phyloP scores from a whole-genome alignment of 2,888 invertebrate species.

The Drosophila macrospina region DNA sequence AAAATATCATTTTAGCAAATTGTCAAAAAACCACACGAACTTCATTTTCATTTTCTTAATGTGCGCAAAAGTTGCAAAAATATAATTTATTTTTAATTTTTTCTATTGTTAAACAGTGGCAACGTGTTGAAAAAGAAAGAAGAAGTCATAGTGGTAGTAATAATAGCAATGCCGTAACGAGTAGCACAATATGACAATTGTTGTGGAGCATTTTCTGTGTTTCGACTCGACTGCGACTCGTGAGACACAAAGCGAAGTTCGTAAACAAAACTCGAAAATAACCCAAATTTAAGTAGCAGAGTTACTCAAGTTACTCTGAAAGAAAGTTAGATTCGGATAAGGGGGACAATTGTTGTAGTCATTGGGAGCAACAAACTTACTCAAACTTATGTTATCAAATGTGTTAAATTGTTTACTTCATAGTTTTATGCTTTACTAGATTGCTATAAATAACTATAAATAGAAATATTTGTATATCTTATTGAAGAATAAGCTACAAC shows the following conservation, averaged over 20 bases:
- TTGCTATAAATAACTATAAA: too few relatives aligned
- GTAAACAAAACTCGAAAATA: constrained; percentile 20
- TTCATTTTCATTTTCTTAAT: constrained; percentile 55
- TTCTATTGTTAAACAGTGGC: constrained; percentile 45
- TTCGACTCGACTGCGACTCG: constrained; percentile 32
- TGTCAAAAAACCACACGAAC: constrained; percentile 30
- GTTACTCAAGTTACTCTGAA: constrained; percentile 21
- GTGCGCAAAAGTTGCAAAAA: constrained; percentile 47
- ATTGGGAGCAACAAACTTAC: constrained; percentile 11
- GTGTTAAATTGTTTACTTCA: neutral
- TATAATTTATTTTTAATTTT: constrained; percentile 18
- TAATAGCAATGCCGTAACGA: constrained; percentile 62
- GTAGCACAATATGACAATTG: constrained; percentile 73
- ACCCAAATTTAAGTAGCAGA: constrained; percentile 26
- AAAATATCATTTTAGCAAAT: constrained; percentile 45
- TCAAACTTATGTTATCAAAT: constrained; percentile 13
- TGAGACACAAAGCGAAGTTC: constrained; percentile 51
- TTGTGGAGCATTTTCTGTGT: constrained; percentile 46
- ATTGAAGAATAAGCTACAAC: too few relatives aligned
- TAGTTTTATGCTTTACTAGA: neutral
- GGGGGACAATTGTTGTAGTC: constrained; percentile 9
- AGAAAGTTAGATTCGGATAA: constrained; percentile 52
- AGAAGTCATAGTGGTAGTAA: constrained; percentile 1
- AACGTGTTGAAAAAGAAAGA: constrained; percentile 28
- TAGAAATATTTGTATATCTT: too few relatives aligned